These are phyloP conservation scores for Mesopsocus fuscifrons DNA, from an alignment of 2,888 invertebrate species.

Conservation along the genomic window DNA sequence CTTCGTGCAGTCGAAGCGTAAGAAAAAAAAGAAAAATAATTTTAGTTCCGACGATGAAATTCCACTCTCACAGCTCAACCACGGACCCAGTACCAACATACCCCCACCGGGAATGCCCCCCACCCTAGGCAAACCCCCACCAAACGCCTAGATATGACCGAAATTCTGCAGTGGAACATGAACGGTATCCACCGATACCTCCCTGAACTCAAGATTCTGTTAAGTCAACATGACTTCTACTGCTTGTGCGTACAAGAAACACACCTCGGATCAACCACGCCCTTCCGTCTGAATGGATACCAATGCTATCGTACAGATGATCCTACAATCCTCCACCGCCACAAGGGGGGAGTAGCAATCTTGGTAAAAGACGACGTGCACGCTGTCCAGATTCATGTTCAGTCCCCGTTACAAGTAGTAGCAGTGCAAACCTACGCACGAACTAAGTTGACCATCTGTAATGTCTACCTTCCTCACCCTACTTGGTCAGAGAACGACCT, in stretches of 20 bases:
- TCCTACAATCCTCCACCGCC: too few relatives aligned
- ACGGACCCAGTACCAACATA: too few relatives aligned
- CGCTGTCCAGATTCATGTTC: slow-evolving; percentile 10
- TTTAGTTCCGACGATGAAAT: too few relatives aligned
- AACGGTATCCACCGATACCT: slow-evolving; percentile 14
- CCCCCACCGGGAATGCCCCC: too few relatives aligned
- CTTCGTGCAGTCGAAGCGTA: too few relatives aligned
- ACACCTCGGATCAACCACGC: slow-evolving; percentile 13
- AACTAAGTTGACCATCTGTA: slow-evolving; percentile 12
- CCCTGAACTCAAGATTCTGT: slow-evolving; percentile 15
- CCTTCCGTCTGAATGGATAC: slow-evolving; percentile 12
- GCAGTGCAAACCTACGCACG: slow-evolving; percentile 10
- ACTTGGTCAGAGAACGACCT: slow-evolving; percentile 1
- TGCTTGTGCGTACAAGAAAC: slow-evolving; percentile 16
- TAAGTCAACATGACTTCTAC: slow-evolving; percentile 9
- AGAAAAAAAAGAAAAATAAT: too few relatives aligned
- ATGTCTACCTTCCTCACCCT: slow-evolving; percentile 13
- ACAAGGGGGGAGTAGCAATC: slow-evolving; percentile 15
- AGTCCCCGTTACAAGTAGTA: slow-evolving; percentile 13
- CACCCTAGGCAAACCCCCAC: too few relatives aligned
- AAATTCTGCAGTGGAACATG: slow-evolving; percentile 17
- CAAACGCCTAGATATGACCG: too few relatives aligned
- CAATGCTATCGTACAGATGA: too few relatives aligned
- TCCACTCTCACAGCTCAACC: too few relatives aligned
- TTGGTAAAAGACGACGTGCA: slow-evolving; percentile 11